Percentiles rank a stretch among this genome's conserved stretches.
These are phyloP conservation scores for Henricia sp. DNA, from an alignment of 53 echinoderm and acorn worm species.

Conservation along the genomic window DNA sequence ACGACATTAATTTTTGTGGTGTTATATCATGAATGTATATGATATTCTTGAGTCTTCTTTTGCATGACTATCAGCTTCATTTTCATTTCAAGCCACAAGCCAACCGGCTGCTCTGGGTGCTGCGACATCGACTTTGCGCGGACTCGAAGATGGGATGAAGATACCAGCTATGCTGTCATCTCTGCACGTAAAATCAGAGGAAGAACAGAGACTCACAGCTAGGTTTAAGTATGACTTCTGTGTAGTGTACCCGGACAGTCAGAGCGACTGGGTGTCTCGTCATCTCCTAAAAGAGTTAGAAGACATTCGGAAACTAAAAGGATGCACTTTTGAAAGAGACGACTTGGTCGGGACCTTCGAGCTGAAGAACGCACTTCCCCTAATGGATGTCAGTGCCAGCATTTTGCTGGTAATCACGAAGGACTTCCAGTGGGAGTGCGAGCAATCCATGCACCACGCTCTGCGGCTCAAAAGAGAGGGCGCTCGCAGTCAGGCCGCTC, in stretches of 20 bases:
- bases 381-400: conserved; percentile 12
- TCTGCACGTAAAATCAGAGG: no score
- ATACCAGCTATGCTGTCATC: no score
- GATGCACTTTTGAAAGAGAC: conserved; percentile 14
- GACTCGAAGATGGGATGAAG: no score
- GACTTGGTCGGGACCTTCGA: neutral
- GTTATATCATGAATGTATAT: no score
- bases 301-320: conserved; percentile 27
- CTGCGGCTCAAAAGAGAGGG: neutral
- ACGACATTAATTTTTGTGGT: no score
- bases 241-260: conserved; percentile 21
- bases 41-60: no score
- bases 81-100: no score
- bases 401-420: neutral
- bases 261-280: conserved; percentile 26
- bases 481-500: no score
- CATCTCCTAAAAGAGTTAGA: conserved; percentile 24
- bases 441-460: neutral
- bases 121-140: no score
- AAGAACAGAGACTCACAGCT: no score
- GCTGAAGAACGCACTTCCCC: neutral
- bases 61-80: no score
- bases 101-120: no score
- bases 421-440: conserved; percentile 16
- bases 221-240: conserved; percentile 33